Evolutionary conservation across 1,140 invertebrate genomes (phyloP).

Genomic region (Leptinotarsa lineolata): DNA sequence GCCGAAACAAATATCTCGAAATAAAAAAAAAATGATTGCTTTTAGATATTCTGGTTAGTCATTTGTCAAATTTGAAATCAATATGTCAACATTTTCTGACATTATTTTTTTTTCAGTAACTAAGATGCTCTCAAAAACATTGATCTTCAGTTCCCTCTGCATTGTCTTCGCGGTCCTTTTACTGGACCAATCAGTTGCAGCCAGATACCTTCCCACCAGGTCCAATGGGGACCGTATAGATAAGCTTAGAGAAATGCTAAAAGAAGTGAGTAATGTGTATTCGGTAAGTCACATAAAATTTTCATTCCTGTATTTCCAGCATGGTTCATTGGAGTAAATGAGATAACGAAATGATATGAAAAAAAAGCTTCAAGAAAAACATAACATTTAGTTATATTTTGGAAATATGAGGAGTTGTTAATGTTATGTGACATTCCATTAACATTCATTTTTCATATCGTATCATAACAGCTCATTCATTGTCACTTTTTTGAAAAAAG

Average conservation of each 20-base stretch:
- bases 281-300: conserved; percentile 30
- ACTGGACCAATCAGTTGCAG: conserved; percentile 44
- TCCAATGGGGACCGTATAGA: conserved; percentile 62
- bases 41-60: background rate
- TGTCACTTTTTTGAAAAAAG: too few species aligned
- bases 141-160: conserved; percentile 10
- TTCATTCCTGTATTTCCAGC: conserved; percentile 26
- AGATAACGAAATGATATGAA: too few species aligned
- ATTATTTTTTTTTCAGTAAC: background rate
- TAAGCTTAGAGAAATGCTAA: conserved; percentile 62
- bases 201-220: conserved; percentile 62
- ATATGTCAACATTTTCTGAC: background rate
- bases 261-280: conserved; percentile 59
- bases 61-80: background rate
- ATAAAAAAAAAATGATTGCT: too few species aligned
- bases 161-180: background rate
- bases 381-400: background rate
- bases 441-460: background rate
- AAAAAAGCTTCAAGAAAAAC: too few species aligned
- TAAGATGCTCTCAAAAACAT: conserved; percentile 14
- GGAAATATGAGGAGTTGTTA: background rate
- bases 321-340: background rate
- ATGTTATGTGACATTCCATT: background rate
- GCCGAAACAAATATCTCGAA: too few species aligned
- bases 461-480: background rate